Conservation (phyloP, 2,888 invertebrate genomes). For the Plebejus anna region DNA sequence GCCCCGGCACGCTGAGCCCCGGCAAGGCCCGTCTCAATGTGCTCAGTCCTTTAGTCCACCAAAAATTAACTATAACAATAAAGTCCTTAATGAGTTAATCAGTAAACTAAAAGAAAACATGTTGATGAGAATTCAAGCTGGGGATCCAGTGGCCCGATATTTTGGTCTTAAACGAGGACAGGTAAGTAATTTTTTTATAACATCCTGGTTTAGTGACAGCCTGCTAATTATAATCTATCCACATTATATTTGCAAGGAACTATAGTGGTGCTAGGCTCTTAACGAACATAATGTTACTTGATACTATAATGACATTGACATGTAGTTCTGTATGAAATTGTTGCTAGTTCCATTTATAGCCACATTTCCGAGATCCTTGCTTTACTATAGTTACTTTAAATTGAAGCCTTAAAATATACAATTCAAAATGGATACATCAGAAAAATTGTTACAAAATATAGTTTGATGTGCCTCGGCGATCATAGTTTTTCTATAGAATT, state of each 20-base stretch:
- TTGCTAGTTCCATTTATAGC: background rate
- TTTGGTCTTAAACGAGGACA: slow-evolving; percentile 99
- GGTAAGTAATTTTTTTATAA: slow-evolving; percentile 65
- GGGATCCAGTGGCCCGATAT: slow-evolving; percentile 98
- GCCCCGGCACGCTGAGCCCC: too few species aligned
- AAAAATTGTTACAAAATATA: too few species aligned
- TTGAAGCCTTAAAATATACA: too few species aligned
- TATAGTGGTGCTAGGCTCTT: too few species aligned
- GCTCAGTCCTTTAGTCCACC: too few species aligned
- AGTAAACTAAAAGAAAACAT: slow-evolving; percentile 99
- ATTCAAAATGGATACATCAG: too few species aligned
- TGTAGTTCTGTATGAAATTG: background rate
- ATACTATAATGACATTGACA: too few species aligned
- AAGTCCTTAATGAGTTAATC: slow-evolving; percentile 44
- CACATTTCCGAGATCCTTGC: background rate
- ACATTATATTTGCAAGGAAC: too few species aligned
- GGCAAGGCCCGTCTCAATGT: too few species aligned
- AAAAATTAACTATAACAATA: background rate
- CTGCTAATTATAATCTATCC: too few species aligned
- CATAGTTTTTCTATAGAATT: background rate
- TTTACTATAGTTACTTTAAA: too few species aligned
- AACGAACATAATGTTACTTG: background rate
- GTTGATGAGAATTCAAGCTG: slow-evolving; percentile 98
- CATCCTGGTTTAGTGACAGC: too few species aligned
- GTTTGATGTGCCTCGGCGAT: background rate